Percentiles rank a stretch among this genome's conserved stretches.
These are phyloP conservation scores for Stegastes partitus DNA, from an alignment of 2,113 vertebrate species.

Conservation along the genomic window DNA sequence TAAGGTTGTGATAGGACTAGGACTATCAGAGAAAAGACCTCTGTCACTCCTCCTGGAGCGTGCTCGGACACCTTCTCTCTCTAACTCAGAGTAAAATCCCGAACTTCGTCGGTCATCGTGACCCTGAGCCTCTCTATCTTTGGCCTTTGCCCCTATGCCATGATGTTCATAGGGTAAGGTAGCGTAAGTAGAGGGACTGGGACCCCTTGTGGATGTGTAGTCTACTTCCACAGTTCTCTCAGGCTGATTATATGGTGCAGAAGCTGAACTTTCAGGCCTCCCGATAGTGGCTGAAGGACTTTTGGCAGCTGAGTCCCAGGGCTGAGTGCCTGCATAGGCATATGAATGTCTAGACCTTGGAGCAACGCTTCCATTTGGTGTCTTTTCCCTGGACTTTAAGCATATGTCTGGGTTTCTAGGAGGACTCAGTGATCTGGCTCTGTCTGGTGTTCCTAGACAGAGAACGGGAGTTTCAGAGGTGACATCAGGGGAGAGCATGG, in stretches of 20 bases:
- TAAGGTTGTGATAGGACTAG: conserved; percentile 77
- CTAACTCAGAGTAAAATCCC: conserved; percentile 68
- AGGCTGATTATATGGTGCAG: conserved; percentile 34
- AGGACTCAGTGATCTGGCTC: conserved; percentile 53
- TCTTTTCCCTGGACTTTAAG: conserved; percentile 55
- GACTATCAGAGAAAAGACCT: conserved; percentile 78
- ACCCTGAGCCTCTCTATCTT: conserved; percentile 39
- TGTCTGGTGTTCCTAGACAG: conserved; percentile 40
- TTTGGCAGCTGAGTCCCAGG: conserved; percentile 46
- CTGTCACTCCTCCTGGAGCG: conserved; percentile 84
- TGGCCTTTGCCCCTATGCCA: conserved; percentile 62
- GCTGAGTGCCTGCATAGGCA: conserved; percentile 50
- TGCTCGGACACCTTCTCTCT: conserved; percentile 80
- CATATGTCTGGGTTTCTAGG: conserved; percentile 31
- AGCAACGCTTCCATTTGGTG: conserved; percentile 13
- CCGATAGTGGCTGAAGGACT: conserved; percentile 39
- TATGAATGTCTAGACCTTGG: conserved; percentile 53
- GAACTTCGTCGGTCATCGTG: conserved; percentile 37
- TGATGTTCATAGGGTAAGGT: conserved; percentile 74
- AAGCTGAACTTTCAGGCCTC: conserved; percentile 46
- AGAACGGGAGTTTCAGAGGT: conserved; percentile 47
- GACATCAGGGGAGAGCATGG: conserved; percentile 63
- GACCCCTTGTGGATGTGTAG: conserved; percentile 29
- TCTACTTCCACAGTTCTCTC: conserved; percentile 30
- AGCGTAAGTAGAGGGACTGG: conserved; percentile 70